A percentile compares a stretch with the other conserved stretches of the same genome.
Evolutionary conservation across 1,140 invertebrate species (phyloP).

Genomic region (Drosophila kohkoa): DNA sequence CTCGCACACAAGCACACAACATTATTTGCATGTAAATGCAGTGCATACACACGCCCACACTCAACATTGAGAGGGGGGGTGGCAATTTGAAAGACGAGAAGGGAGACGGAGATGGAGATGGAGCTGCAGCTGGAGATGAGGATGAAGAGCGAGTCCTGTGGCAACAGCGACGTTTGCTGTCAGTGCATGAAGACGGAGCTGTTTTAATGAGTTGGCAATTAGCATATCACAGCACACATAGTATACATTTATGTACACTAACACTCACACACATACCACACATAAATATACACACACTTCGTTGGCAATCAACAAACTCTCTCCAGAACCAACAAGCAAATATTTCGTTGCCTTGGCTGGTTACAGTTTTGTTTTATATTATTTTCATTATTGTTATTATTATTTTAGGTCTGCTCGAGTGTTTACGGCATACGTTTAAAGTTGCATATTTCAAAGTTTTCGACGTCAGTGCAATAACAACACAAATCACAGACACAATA

Average conservation of each 20-base stretch:
- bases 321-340: slow-evolving; percentile 33
- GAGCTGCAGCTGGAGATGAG: neutral
- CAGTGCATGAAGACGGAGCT: slow-evolving; percentile 68
- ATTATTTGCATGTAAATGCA: slow-evolving; percentile 45
- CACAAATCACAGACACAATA: slow-evolving; percentile 27
- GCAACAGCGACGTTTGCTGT: slow-evolving; percentile 43
- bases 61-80: neutral
- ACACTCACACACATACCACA: slow-evolving; percentile 14
- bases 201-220: slow-evolving; percentile 81
- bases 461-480: slow-evolving; percentile 20
- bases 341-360: slow-evolving; percentile 39
- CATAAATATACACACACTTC: neutral
- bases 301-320: slow-evolving; percentile 19
- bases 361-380: slow-evolving; percentile 17
- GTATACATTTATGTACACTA: slow-evolving; percentile 20
- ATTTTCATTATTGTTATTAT: slow-evolving; percentile 13
- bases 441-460: slow-evolving; percentile 48
- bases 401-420: slow-evolving; percentile 32
- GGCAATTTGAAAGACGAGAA: slow-evolving; percentile 5
- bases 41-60: slow-evolving; percentile 37
- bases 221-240: slow-evolving; percentile 64
- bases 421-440: slow-evolving; percentile 48
- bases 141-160: slow-evolving; percentile 1
- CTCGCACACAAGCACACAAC: slow-evolving; percentile 36
- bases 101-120: neutral